Evolutionary conservation across 2,797 vertebrate genomes (phyloP), one percentile per base, ranked within the genome.

Genomic region (Brachymystax lenok): DNA sequence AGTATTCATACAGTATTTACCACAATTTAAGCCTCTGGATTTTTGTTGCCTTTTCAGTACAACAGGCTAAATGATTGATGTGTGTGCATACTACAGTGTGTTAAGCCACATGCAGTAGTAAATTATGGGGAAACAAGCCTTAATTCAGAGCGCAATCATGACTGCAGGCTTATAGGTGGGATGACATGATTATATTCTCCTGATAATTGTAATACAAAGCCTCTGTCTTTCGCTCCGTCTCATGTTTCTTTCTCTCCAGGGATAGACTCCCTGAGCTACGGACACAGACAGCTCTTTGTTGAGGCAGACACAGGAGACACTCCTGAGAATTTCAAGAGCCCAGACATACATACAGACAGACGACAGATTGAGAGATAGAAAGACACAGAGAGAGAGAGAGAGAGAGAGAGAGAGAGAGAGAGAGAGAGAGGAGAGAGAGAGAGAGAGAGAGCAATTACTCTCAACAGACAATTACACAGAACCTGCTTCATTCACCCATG

Each of bases 261-360:
- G 69, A 46, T 52, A 70, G 46, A 50, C 12, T 56, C 40, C 50
- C 24, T 73, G 59, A 51, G 61, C 51, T n/a, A 66, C 70, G 54
- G 59, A 46, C 61, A 77, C 59, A 72, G 75, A 51, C 35, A 8
- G 16, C 19, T 24, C 69, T 77, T 77, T 77, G 61, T 72, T 28
- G 50, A 66, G n/a, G 35, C 30, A 77, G 50, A 71, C 33, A 69
- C 59, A 61, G 59, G 59, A 61, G 56, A 61, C 46, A 17, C 35
- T 50, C 16, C n/a, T 59, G 61, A 71, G 56, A 72, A 59, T 61
- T 21, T 61, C 10, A 61, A 24, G n/a, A 61, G 21, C n/a, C 59
- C 59, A 61, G 8, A 24, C 59, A 61, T n/a, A 7, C 10, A 46
- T 2, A 46, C 10, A 46, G 35, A 35, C 35, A 35, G 35, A 35